These are phyloP conservation scores for Pontoporia blainvillei DNA, from an alignment of 2,113 vertebrate species.

Conservation along the genomic window DNA sequence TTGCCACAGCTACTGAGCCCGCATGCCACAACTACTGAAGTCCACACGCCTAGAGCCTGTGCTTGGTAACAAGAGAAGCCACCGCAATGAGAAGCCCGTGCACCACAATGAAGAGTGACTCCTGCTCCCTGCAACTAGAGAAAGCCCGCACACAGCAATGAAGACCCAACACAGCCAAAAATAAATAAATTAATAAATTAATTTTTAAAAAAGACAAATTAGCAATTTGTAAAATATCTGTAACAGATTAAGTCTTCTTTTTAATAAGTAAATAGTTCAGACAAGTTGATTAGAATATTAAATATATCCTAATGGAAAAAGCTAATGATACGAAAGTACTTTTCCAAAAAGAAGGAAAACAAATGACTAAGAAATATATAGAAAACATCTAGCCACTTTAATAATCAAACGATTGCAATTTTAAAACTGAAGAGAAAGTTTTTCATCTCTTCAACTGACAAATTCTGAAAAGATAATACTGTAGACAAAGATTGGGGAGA, in stretches of 20 bases:
- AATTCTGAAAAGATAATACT: constrained; percentile 4
- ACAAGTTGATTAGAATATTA: not conserved
- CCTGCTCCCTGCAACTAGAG: too few species aligned
- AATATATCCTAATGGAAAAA: not conserved
- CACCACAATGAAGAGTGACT: too few species aligned
- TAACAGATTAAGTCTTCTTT: not conserved
- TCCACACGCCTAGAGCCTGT: too few species aligned
- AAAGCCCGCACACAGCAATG: too few species aligned
- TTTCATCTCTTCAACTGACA: not conserved
- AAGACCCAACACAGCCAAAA: too few species aligned
- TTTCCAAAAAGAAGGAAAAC: not conserved
- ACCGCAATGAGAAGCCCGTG: too few species aligned
- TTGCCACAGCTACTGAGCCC: too few species aligned
- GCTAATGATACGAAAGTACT: not conserved
- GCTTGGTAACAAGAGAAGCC: too few species aligned
- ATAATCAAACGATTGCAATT: not conserved
- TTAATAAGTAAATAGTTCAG: not conserved
- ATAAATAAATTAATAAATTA: too few species aligned
- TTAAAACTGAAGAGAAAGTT: constrained; percentile 3
- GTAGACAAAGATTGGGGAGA: not conserved
- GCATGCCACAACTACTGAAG: too few species aligned
- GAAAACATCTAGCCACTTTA: not conserved
- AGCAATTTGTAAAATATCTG: not conserved
- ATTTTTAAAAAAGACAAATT: not conserved
- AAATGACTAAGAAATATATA: not conserved